phyloP scores from a whole-genome alignment of 1,140 invertebrate species.

The Euschistus heros region DNA sequence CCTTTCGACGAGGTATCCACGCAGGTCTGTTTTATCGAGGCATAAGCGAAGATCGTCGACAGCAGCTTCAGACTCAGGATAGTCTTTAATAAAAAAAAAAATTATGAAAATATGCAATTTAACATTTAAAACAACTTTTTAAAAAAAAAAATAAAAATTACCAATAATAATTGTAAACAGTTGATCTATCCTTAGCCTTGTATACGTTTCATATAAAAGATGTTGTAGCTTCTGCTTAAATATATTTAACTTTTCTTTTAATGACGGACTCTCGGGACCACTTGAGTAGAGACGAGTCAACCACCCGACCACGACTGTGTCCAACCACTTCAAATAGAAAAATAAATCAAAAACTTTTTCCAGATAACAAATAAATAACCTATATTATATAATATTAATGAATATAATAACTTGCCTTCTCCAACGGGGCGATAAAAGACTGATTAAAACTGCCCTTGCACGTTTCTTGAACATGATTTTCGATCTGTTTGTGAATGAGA shows the following conservation, averaged over 20 bases:
- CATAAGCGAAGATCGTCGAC: constrained; percentile 81
- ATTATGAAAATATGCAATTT: constrained; percentile 7
- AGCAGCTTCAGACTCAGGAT: constrained; percentile 87
- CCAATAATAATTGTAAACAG: constrained; percentile 91
- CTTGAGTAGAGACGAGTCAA: constrained; percentile 57
- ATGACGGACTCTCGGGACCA: constrained; percentile 20
- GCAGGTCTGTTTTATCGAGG: constrained; percentile 73
- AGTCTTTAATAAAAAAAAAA: constrained; percentile 47
- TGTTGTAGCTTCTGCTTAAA: constrained; percentile 72
- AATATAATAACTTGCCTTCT: constrained; percentile 45
- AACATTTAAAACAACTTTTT: constrained; percentile 47
- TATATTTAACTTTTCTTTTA: constrained; percentile 33
- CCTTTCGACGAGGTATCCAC: constrained; percentile 60
- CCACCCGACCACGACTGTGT: constrained; percentile 72
- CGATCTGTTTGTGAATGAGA: constrained; percentile 68
- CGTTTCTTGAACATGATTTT: constrained; percentile 62
- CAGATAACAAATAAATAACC: not conserved
- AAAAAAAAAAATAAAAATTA: constrained; percentile 35
- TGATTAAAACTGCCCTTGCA: constrained; percentile 76
- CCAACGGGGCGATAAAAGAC: constrained; percentile 57
- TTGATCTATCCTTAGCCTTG: constrained; percentile 76
- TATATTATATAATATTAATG: constrained; percentile 14
- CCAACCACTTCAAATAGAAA: constrained; percentile 54
- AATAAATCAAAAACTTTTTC: not conserved
- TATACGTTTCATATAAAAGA: constrained; percentile 81